phyloP scores from a whole-genome alignment of 2,888 invertebrate species.

The Mythimna loreyi region DNA sequence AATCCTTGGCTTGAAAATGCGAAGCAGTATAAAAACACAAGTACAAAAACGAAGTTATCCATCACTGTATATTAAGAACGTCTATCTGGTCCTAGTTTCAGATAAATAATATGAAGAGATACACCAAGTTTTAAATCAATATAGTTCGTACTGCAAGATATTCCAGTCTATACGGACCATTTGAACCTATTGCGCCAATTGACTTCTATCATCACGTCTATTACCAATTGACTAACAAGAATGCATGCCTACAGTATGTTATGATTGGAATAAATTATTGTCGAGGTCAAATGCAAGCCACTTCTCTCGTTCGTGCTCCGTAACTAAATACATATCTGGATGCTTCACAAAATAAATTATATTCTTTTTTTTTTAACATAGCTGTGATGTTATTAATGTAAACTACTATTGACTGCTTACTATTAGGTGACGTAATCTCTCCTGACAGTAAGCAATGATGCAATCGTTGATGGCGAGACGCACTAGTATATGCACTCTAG shows the following conservation, averaged over 20 bases:
- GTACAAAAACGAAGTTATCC: slow-evolving; percentile 37
- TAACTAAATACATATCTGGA: neutral
- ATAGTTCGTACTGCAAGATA: slow-evolving; percentile 51
- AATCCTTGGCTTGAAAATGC: slow-evolving; percentile 51
- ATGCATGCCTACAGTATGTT: slow-evolving; percentile 44
- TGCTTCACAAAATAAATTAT: slow-evolving; percentile 2
- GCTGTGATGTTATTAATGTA: too few relatives aligned
- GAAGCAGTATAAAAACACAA: slow-evolving; percentile 44
- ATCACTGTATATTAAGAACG: slow-evolving; percentile 50
- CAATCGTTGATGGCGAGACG: too few relatives aligned
- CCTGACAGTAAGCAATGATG: too few relatives aligned
- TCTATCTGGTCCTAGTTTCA: slow-evolving; percentile 46
- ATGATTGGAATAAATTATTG: slow-evolving; percentile 12
- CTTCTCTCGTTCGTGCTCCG: neutral
- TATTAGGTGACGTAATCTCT: too few relatives aligned
- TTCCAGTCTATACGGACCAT: slow-evolving; percentile 64
- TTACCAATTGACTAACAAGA: slow-evolving; percentile 59
- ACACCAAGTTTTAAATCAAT: slow-evolving; percentile 55
- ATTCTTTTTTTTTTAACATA: too few relatives aligned
- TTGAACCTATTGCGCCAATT: slow-evolving; percentile 79
- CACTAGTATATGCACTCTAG: too few relatives aligned
- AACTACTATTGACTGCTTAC: too few relatives aligned
- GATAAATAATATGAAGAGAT: slow-evolving; percentile 58
- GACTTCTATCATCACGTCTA: slow-evolving; percentile 70
- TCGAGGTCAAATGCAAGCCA: slow-evolving; percentile 12